phyloP scores from a whole-genome alignment of 2,797 vertebrate species.

The Sebastes glaucus region DNA sequence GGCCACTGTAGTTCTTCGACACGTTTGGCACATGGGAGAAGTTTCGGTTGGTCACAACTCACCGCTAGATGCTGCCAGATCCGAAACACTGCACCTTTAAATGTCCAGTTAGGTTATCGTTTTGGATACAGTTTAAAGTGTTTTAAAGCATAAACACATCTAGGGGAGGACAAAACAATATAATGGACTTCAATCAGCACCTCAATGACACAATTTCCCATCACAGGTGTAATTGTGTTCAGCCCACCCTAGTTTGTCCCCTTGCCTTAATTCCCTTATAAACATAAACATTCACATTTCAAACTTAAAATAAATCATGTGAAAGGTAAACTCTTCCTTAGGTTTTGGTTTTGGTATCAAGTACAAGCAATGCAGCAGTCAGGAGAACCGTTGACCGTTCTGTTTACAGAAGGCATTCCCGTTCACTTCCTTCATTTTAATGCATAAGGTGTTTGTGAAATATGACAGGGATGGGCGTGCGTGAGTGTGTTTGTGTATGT shows the following conservation, averaged over 20 bases:
- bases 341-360: neutral
- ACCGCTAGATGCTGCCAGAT: no score
- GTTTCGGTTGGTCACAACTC: no score
- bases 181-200: neutral
- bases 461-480: conserved; percentile 64
- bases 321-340: neutral
- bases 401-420: conserved; percentile 57
- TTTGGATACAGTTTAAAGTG: neutral
- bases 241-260: neutral
- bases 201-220: neutral
- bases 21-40: no score
- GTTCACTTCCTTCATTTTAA: conserved; percentile 65
- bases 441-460: conserved; percentile 65
- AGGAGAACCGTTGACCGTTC: conserved; percentile 4
- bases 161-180: neutral
- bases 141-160: neutral
- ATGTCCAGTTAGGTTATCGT: neutral
- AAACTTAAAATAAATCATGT: neutral
- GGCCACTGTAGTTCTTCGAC: no score
- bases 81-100: neutral
- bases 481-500: conserved; percentile 63
- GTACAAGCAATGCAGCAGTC: conserved; percentile 13
- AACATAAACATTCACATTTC: neutral
- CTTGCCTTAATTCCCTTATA: neutral
- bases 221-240: neutral